Evolutionary conservation across 1,140 invertebrate species (phyloP).

Genomic region (Bombus superbus): DNA sequence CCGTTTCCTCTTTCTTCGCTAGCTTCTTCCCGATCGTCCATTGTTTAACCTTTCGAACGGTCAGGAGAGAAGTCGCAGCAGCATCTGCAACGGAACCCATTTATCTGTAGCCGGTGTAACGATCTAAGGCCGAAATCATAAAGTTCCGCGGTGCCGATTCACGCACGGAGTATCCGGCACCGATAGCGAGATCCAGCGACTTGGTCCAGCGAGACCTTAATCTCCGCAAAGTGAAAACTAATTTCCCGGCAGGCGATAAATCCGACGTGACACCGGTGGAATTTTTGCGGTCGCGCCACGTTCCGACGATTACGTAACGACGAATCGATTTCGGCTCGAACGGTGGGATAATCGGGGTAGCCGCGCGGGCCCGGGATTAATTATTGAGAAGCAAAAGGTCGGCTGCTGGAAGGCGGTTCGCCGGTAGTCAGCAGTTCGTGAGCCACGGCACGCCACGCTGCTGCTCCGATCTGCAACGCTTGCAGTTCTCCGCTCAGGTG

Average conservation of each 20-base stretch:
- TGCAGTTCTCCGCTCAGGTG: constrained; percentile 24
- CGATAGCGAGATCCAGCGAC: background rate
- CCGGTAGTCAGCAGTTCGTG: constrained; percentile 47
- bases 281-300: background rate
- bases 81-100: no score
- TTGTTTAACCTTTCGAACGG: no score
- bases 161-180: background rate
- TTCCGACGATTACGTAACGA: constrained; percentile 15
- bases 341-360: constrained; percentile 9
- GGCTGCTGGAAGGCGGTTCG: constrained; percentile 25
- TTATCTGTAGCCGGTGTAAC: no score
- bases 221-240: constrained; percentile 26
- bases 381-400: constrained; percentile 55
- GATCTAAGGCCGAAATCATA: background rate
- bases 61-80: no score
- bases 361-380: constrained; percentile 27
- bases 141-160: background rate
- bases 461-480: constrained; percentile 25
- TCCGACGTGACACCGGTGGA: background rate
- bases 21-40: no score
- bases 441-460: constrained; percentile 12
- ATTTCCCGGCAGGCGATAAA: constrained; percentile 8
- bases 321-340: constrained; percentile 28
- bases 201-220: constrained; percentile 4
- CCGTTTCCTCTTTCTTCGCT: no score